These are phyloP conservation scores for Limnephilus auricula DNA, from an alignment of 2,888 invertebrate species.

Conservation along the genomic window DNA sequence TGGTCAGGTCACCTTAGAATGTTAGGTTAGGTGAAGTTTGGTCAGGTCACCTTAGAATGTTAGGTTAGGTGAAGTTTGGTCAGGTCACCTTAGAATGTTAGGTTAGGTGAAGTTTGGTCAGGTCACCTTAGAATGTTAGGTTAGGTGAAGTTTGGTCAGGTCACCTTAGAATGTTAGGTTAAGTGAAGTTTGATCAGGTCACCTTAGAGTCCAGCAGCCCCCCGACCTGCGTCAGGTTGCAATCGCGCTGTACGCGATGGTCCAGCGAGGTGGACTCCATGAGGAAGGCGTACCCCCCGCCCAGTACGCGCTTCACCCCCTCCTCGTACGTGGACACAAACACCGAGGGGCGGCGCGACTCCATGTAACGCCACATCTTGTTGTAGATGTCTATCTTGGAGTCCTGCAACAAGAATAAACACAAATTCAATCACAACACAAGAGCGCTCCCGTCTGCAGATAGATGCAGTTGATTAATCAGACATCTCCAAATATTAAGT, in stretches of 20 bases:
- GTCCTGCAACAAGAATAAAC: conserved; percentile 76
- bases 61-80: no score
- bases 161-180: no score
- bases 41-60: no score
- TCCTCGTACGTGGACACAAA: conserved; percentile 95
- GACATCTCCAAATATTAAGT: no score
- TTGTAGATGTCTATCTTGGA: conserved; percentile 94
- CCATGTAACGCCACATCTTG: conserved; percentile 98
- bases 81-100: no score
- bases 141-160: no score
- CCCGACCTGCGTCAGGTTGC: conserved; percentile 98
- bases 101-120: no score
- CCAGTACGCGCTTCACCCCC: conserved; percentile 90
- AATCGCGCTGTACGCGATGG: conserved; percentile 95
- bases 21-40: no score
- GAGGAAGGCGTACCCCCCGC: conserved; percentile 96
- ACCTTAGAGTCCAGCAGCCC: conserved; percentile 80
- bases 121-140: no score
- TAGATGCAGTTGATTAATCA: no score
- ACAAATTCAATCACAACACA: not conserved
- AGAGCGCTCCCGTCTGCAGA: no score
- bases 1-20: no score
- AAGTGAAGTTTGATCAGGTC: conserved; percentile 70
- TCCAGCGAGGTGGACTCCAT: conserved; percentile 99
- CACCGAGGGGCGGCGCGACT: conserved; percentile 83